A percentile compares a stretch with the other conserved stretches of the same genome.
phyloP scores from a whole-genome alignment of 1,140 invertebrate genomes.

The Anagrus nilaparvatae region DNA sequence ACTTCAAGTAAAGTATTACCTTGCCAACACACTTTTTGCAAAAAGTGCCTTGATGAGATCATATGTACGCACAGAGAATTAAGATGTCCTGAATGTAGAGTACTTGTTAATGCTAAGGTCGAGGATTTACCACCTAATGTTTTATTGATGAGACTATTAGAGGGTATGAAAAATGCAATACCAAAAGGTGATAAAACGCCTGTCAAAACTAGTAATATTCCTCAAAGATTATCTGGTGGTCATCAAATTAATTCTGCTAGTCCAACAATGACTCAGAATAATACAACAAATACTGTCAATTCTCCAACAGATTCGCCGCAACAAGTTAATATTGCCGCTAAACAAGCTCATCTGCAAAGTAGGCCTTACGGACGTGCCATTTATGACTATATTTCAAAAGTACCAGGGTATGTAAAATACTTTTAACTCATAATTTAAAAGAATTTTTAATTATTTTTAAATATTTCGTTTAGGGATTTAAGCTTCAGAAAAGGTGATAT shows the following conservation, averaged over 20 bases:
- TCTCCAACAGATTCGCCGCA: slow-evolving; percentile 25
- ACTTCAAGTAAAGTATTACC: slow-evolving; percentile 86
- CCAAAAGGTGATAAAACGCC: slow-evolving; percentile 36
- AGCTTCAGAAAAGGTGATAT: slow-evolving; percentile 85
- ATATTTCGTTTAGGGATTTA: slow-evolving; percentile 58
- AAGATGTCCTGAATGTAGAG: slow-evolving; percentile 87
- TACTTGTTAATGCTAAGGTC: slow-evolving; percentile 70
- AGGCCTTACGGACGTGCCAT: slow-evolving; percentile 76
- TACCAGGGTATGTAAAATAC: slow-evolving; percentile 56
- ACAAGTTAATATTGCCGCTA: slow-evolving; percentile 32
- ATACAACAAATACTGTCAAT: slow-evolving; percentile 19
- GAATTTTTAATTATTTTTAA: slow-evolving; percentile 10
- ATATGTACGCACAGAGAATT: slow-evolving; percentile 76
- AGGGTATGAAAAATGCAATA: slow-evolving; percentile 72
- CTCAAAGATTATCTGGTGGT: slow-evolving; percentile 30
- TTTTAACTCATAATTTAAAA: background rate
- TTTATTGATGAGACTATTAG: slow-evolving; percentile 81
- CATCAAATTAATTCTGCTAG: slow-evolving; percentile 27
- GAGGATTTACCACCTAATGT: slow-evolving; percentile 89
- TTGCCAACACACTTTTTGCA: slow-evolving; percentile 94
- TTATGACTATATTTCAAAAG: slow-evolving; percentile 76
- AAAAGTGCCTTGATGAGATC: slow-evolving; percentile 88
- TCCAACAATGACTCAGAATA: slow-evolving; percentile 24
- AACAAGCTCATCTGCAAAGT: slow-evolving; percentile 36
- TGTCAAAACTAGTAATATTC: slow-evolving; percentile 29